Evolutionary conservation across 2,797 vertebrate species (phyloP).

Genomic region (Botia kubotai): DNA sequence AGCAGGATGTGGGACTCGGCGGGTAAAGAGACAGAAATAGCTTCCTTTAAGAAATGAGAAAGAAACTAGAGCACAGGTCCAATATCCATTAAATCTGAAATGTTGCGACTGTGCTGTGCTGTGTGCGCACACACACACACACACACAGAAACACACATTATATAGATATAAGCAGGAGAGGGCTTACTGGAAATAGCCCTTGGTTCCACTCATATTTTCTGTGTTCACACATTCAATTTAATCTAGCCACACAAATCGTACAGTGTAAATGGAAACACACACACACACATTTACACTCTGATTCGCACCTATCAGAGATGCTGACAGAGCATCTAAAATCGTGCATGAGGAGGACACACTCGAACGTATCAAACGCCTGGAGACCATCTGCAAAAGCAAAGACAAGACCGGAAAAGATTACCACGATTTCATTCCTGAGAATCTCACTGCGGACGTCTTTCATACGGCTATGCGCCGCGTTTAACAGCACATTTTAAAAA

Average conservation of each 20-base stretch:
- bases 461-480: conserved; percentile 49
- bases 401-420: conserved; percentile 43
- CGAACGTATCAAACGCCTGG: conserved; percentile 14
- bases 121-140: neutral
- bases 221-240: conserved; percentile 76
- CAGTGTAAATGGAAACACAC: conserved; percentile 22
- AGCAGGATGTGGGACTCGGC: conserved; percentile 15
- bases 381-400: conserved; percentile 30
- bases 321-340: conserved; percentile 21
- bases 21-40: conserved; percentile 35
- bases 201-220: conserved; percentile 72
- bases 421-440: conserved; percentile 53
- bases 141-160: neutral
- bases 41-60: conserved; percentile 29
- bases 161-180: neutral
- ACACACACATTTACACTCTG: conserved; percentile 8
- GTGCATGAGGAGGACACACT: conserved; percentile 3
- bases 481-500: conserved; percentile 58
- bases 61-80: conserved; percentile 38
- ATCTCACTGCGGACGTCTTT: conserved; percentile 49
- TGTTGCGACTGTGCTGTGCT: conserved; percentile 16
- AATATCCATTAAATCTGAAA: conserved; percentile 49
- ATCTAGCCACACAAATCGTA: conserved; percentile 48
- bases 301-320: conserved; percentile 25
- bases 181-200: conserved; percentile 44